These are phyloP conservation scores for Danaus melanippus DNA, from an alignment of 1,140 invertebrate genomes.

Conservation along the genomic window DNA sequence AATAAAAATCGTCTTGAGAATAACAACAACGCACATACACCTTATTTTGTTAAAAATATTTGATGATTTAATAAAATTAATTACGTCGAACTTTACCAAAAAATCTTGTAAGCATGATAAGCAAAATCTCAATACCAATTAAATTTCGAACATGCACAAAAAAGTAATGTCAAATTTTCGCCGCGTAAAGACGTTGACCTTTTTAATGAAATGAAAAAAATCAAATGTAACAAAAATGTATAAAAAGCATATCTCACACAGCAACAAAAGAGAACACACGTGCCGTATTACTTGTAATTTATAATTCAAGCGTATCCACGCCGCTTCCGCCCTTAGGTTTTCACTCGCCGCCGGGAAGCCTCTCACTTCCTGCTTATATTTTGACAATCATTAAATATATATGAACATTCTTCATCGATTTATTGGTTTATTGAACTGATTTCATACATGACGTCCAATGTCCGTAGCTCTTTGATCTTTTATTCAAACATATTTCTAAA, in stretches of 20 bases:
- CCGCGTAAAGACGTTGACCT: neutral
- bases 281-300: slow-evolving; percentile 49
- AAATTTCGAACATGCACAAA: no score
- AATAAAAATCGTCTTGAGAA: no score
- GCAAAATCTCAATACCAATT: no score
- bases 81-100: no score
- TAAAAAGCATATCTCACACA: slow-evolving; percentile 8
- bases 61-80: no score
- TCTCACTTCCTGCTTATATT: slow-evolving; percentile 57
- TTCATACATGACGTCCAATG: no score
- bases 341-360: slow-evolving; percentile 60
- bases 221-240: neutral
- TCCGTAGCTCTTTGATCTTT: no score
- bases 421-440: slow-evolving; percentile 38
- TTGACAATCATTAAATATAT: slow-evolving; percentile 55
- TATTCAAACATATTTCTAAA: no score
- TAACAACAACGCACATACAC: no score
- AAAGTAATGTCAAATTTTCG: neutral
- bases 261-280: slow-evolving; percentile 37
- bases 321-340: slow-evolving; percentile 51
- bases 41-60: no score
- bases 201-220: neutral
- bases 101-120: no score
- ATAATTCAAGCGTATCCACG: slow-evolving; percentile 53
- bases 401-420: slow-evolving; percentile 35